A percentile compares a stretch with the other conserved stretches of the same genome.
These are phyloP conservation scores for Tapirus terrestris DNA, from an alignment of 2,113 vertebrate species.

Conservation along the genomic window DNA sequence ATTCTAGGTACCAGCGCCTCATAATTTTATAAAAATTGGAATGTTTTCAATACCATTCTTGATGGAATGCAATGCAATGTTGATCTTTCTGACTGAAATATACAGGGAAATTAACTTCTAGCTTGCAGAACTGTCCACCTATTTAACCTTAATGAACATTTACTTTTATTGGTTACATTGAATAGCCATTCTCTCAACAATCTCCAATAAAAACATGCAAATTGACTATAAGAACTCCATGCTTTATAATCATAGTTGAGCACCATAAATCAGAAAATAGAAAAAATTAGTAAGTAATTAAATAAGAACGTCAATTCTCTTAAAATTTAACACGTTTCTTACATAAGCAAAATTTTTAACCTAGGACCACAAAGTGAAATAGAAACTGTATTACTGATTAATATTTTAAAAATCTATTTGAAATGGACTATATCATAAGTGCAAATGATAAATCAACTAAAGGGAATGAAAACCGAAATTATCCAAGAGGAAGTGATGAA, in stretches of 20 bases:
- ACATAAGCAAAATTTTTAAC: background rate
- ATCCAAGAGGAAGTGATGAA: slow-evolving; percentile 19
- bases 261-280: background rate
- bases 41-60: background rate
- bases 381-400: background rate
- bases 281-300: background rate
- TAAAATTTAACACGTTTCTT: background rate
- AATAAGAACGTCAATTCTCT: slow-evolving; percentile 21
- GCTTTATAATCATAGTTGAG: background rate
- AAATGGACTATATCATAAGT: slow-evolving; percentile 23
- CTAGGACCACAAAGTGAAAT: slow-evolving; percentile 8
- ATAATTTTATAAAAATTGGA: slow-evolving; percentile 11
- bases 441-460: slow-evolving; percentile 22
- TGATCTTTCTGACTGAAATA: slow-evolving; percentile 7
- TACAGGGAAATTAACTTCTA: slow-evolving; percentile 5
- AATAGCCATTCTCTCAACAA: background rate
- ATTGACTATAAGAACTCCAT: background rate
- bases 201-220: background rate
- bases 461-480: slow-evolving; percentile 38
- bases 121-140: slow-evolving; percentile 8
- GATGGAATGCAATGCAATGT: background rate
- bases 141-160: background rate
- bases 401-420: slow-evolving; percentile 43
- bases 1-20: background rate
- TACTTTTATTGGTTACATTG: background rate